Evolutionary conservation across 2,888 invertebrate genomes (phyloP).

Genomic region (Clepsis dumicolana): DNA sequence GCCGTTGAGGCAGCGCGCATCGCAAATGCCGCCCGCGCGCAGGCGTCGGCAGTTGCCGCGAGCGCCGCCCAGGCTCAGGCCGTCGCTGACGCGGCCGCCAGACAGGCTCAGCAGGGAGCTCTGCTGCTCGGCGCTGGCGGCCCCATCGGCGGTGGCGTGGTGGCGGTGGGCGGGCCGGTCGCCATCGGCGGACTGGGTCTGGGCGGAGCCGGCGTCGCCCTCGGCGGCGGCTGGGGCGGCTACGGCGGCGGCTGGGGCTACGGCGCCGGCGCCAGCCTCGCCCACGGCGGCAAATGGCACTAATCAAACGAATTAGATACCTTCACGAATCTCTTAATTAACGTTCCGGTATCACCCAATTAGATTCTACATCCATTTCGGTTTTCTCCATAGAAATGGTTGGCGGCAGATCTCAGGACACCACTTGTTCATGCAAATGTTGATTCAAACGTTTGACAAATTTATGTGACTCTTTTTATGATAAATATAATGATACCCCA

Average conservation of each 20-base stretch:
- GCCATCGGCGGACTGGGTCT: constrained; percentile 52
- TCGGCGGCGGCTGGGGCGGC: constrained; percentile 51
- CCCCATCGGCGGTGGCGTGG: constrained; percentile 47
- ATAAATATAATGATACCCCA: constrained; percentile 25
- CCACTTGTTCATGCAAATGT: constrained; percentile 63
- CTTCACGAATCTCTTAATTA: constrained; percentile 50
- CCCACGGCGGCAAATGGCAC: constrained; percentile 45
- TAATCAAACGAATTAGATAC: constrained; percentile 36
- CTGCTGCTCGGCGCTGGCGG: constrained; percentile 65
- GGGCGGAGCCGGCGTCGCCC: constrained; percentile 45
- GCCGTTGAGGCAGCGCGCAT: constrained; percentile 78
- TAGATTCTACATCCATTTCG: constrained; percentile 77
- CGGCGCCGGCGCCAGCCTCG: constrained; percentile 11
- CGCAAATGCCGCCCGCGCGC: constrained; percentile 70
- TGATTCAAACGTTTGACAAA: constrained; percentile 28
- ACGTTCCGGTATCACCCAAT: constrained; percentile 55
- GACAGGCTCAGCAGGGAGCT: constrained; percentile 71
- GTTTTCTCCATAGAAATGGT: constrained; percentile 70
- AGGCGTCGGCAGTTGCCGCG: constrained; percentile 67
- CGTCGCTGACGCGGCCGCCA: constrained; percentile 70
- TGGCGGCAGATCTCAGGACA: constrained; percentile 72
- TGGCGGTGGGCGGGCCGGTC: constrained; percentile 44
- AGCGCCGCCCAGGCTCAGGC: constrained; percentile 75
- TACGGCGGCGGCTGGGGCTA: constrained; percentile 48
- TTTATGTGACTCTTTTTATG: constrained; percentile 19